Base-by-base conservation (phyloP, 2,797 vertebrate genomes). In the Danio tinwini region DNA sequence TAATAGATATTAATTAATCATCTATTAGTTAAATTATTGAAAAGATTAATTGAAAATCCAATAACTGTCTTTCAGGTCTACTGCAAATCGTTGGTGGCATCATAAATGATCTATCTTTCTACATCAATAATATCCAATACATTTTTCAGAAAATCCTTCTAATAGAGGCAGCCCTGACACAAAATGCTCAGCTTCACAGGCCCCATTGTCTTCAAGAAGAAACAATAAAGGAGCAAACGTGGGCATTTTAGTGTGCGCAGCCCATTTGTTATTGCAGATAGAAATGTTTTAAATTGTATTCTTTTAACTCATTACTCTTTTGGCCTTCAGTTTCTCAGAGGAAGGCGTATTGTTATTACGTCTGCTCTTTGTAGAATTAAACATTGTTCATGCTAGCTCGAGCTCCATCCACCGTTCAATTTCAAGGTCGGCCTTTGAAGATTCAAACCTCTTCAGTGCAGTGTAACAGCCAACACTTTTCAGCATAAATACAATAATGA, bases 401-500 rank as follows among this genome's bases (percentile, higher is more conserved):
- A 74, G 19, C 42, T 77, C 50, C 73, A 81, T 74, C 69, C 73
- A 61, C 62, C 64, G 61, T 78, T 86, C 59, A 45, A 79, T 85
- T 83, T 84, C 76, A 82, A 82, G 85, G 81, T 85, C 68, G 44
- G 29, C 68, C 80, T 85, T 84, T 69, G 79, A 82, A 68, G 63
- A 73, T 80, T 82, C 59, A 29, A 55, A 65, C 19, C 58, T 73
- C 47, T 69, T 76, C 74, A 40, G 16, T 39, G 13, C 37, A 69
- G 72, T 12, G 56, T 45, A 79, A 80, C 56, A 75, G 40, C 62
- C 78, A 21, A 75, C 67, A 76, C 70, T 70, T 78, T 75, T 72
- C 65, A 67, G 37, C 74, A 76, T 49, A 72, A 50, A 86, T 63
- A 37, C 69, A 83, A 80, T 74, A 77, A 82, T 80, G 77, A 76